A percentile compares a stretch with the other conserved stretches of the same genome.
phyloP scores from a whole-genome alignment of 2,113 vertebrate genomes.

The Taxidea taxus region DNA sequence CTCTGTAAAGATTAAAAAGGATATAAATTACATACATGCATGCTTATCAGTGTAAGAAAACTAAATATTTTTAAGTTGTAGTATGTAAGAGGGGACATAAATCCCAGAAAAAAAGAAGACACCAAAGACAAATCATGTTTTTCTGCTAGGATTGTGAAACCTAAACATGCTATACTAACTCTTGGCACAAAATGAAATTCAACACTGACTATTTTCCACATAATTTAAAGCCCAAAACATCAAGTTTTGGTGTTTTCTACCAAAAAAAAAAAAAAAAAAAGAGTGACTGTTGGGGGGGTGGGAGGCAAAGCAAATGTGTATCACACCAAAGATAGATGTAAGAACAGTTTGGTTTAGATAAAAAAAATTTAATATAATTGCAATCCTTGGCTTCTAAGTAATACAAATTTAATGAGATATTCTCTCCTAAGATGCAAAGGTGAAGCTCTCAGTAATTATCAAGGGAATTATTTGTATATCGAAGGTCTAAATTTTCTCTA shows the following conservation, averaged over 20 bases:
- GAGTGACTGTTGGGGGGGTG: neutral
- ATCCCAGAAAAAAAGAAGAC: neutral
- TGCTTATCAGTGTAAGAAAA: neutral
- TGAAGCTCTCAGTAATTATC: neutral
- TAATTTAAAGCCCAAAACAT: neutral
- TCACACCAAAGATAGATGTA: neutral
- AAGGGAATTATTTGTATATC: slow-evolving; percentile 30
- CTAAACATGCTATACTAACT: neutral
- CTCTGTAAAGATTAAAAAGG: neutral
- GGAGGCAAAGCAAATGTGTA: neutral
- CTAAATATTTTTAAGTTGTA: neutral
- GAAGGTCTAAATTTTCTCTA: slow-evolving; percentile 31
- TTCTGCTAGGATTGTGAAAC: neutral
- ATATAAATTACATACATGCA: neutral
- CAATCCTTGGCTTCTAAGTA: neutral
- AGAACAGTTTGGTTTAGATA: neutral
- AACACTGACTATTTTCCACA: neutral
- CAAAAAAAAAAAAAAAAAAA: neutral
- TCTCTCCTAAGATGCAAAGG: neutral
- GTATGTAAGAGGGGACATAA: neutral
- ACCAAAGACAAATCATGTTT: neutral
- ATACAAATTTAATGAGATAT: neutral
- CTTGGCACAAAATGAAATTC: neutral
- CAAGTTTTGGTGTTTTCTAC: neutral
- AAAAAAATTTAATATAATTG: neutral